phyloP scores from a whole-genome alignment of 2,888 invertebrate genomes.

The Beris morrisii region DNA sequence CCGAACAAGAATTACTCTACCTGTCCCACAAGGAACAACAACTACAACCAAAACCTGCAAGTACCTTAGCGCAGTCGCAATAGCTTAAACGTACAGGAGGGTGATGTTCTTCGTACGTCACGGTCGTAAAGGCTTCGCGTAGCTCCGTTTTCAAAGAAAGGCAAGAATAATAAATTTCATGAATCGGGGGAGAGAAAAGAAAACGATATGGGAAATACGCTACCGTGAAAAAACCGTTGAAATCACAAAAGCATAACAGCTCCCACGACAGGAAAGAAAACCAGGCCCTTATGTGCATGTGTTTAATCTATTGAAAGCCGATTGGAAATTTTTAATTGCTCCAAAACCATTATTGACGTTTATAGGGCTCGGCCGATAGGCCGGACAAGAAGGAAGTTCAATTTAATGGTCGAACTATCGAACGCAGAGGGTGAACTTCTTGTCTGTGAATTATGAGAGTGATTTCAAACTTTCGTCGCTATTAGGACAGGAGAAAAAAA shows the following conservation, averaged over 20 bases:
- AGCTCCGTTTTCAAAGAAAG: too few species aligned
- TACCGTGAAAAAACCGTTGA: conserved; percentile 42
- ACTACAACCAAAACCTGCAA: too few species aligned
- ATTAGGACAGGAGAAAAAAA: too few species aligned
- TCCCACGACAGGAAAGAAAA: conserved; percentile 1
- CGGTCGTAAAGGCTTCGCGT: too few species aligned
- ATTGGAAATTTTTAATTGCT: conserved; percentile 38
- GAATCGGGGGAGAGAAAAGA: too few species aligned
- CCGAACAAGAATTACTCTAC: too few species aligned
- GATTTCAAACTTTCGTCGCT: conserved; percentile 4
- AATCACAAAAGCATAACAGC: conserved; percentile 43
- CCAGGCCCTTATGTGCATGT: conserved; percentile 5
- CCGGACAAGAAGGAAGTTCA: conserved; percentile 35
- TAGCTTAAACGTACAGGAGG: too few species aligned
- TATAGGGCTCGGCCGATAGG: conserved; percentile 2
- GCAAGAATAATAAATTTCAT: too few species aligned
- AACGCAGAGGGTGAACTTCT: conserved; percentile 9
- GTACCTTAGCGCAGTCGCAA: too few species aligned
- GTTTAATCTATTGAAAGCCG: conserved; percentile 31
- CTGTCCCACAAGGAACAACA: too few species aligned
- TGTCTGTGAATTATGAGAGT: conserved; percentile 25
- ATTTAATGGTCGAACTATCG: conserved; percentile 37
- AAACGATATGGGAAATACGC: conserved; percentile 31
- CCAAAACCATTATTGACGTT: conserved; percentile 6
- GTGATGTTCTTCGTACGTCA: too few species aligned